These are phyloP conservation scores for Zaprionus lachaisei DNA, from an alignment of 1,140 invertebrate genomes.

Conservation along the genomic window DNA sequence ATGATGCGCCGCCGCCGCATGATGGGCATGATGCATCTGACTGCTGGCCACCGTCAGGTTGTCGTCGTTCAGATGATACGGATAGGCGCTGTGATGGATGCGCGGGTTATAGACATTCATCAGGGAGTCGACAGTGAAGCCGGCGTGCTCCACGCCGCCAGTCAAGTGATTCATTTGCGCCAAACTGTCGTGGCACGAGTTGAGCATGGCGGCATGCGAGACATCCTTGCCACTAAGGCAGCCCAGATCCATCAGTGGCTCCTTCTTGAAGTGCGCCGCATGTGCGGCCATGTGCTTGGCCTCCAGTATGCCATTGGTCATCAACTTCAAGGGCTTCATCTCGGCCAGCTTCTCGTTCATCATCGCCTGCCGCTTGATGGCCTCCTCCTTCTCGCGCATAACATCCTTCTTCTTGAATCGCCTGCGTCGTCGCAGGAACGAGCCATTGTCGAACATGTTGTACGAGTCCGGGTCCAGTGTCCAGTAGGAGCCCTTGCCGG, in stretches of 20 bases:
- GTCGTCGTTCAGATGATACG: slow-evolving; percentile 83
- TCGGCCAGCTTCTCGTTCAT: slow-evolving; percentile 84
- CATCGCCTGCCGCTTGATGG: slow-evolving; percentile 89
- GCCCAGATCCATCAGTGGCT: slow-evolving; percentile 77
- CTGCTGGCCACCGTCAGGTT: slow-evolving; percentile 73
- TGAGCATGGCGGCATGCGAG: slow-evolving; percentile 77
- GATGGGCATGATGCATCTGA: slow-evolving; percentile 77
- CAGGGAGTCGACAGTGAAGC: slow-evolving; percentile 83
- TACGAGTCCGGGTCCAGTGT: slow-evolving; percentile 97
- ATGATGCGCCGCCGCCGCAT: slow-evolving; percentile 78
- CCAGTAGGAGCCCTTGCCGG: slow-evolving; percentile 99
- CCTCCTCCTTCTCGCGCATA: slow-evolving; percentile 94
- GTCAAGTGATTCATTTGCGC: slow-evolving; percentile 83
- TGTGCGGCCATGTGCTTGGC: slow-evolving; percentile 81
- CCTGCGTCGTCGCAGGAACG: slow-evolving; percentile 94
- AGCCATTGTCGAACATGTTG: slow-evolving; percentile 99
- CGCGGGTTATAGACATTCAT: slow-evolving; percentile 84
- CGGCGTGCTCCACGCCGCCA: slow-evolving; percentile 76
- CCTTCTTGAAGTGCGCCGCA: slow-evolving; percentile 79
- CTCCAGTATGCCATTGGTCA: slow-evolving; percentile 82
- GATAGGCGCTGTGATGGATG: slow-evolving; percentile 84
- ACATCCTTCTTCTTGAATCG: slow-evolving; percentile 99
- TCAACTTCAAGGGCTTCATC: slow-evolving; percentile 83
- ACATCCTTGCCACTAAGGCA: slow-evolving; percentile 79
- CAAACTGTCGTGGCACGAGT: slow-evolving; percentile 83